Evolutionary conservation across 1,140 invertebrate species (phyloP).

Genomic region (Coenobita brevimanus): DNA sequence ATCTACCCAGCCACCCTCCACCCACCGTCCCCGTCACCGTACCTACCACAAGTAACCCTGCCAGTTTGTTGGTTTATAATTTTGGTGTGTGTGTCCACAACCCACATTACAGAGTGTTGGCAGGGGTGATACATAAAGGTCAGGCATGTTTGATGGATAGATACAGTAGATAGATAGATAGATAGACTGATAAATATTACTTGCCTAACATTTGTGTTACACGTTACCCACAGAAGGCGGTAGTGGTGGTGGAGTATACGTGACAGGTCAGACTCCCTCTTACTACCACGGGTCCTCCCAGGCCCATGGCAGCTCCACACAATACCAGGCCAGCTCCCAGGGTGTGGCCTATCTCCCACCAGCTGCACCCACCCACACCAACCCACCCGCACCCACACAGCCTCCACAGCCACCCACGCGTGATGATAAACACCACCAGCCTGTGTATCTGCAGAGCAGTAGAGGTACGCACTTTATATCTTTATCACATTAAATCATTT

Average conservation of each 20-base stretch:
- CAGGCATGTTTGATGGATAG: too few relatives aligned
- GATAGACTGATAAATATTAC: neutral
- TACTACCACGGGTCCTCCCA: slow-evolving; percentile 57
- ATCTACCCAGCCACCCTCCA: slow-evolving; percentile 37
- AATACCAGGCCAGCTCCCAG: slow-evolving; percentile 49
- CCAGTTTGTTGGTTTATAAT: neutral
- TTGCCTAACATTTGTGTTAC: neutral
- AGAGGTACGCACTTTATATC: too few relatives aligned
- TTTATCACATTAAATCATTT: too few relatives aligned
- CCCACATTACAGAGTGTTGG: too few relatives aligned
- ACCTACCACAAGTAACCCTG: slow-evolving; percentile 57
- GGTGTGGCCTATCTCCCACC: slow-evolving; percentile 54
- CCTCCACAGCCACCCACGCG: slow-evolving; percentile 38
- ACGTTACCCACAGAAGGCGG: slow-evolving; percentile 27
- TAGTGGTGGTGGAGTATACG: slow-evolving; percentile 50
- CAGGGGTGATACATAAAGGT: too few relatives aligned
- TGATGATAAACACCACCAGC: slow-evolving; percentile 59
- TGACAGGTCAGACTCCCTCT: slow-evolving; percentile 33
- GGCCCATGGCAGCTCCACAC: slow-evolving; percentile 37
- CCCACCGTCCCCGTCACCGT: slow-evolving; percentile 49
- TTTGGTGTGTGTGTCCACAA: too few relatives aligned
- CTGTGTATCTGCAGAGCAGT: slow-evolving; percentile 53
- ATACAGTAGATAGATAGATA: neutral
- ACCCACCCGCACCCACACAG: slow-evolving; percentile 25
- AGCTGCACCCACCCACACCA: slow-evolving; percentile 33